phyloP scores from a whole-genome alignment of 1,140 invertebrate genomes.

The Papilio polyxenes region DNA sequence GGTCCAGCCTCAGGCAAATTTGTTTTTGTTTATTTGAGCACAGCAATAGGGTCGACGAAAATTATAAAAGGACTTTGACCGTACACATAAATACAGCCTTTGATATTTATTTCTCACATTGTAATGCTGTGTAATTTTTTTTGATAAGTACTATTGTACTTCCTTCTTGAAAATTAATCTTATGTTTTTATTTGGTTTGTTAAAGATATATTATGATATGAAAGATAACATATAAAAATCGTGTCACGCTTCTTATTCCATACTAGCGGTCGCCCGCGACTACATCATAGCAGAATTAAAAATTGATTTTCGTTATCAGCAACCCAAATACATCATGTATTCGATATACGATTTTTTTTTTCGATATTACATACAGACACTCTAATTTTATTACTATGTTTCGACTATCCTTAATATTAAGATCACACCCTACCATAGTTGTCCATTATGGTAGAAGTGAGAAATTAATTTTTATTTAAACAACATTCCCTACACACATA shows the following conservation, averaged over 20 bases:
- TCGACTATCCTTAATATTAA: too few species aligned
- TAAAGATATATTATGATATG: background rate
- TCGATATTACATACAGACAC: too few species aligned
- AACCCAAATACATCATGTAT: too few species aligned
- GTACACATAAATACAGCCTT: conserved; percentile 25
- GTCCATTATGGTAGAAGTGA: too few species aligned
- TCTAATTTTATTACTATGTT: too few species aligned
- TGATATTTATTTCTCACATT: conserved; percentile 29
- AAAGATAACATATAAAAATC: background rate
- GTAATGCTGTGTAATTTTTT: conserved; percentile 10
- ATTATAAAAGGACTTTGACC: conserved; percentile 32
- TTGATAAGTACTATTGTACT: background rate
- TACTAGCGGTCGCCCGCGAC: background rate
- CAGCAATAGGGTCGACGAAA: conserved; percentile 23
- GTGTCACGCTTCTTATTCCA: background rate
- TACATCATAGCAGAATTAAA: too few species aligned
- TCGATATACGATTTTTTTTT: too few species aligned
- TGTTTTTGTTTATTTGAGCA: conserved; percentile 39
- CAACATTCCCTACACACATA: background rate
- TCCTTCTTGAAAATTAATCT: background rate
- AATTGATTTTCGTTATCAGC: too few species aligned
- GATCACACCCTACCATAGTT: too few species aligned
- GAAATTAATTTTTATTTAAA: background rate
- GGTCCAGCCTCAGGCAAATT: conserved; percentile 37
- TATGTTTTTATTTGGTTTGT: background rate